Evolutionary conservation across 2,888 invertebrate genomes (phyloP).

Genomic region (Yponomeuta malinellus): DNA sequence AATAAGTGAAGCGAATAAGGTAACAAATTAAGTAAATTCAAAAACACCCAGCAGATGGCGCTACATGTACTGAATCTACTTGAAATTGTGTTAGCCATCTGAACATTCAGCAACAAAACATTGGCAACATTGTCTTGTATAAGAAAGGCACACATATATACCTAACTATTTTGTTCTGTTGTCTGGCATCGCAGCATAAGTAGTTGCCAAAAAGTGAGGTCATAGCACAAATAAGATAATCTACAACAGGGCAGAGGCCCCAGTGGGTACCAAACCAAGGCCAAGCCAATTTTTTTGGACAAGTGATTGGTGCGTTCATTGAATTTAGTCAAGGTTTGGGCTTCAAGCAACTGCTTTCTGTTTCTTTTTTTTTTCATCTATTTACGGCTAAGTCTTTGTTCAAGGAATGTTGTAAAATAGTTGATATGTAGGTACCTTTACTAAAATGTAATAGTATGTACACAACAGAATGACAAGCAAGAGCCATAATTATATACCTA

Average conservation of each 20-base stretch:
- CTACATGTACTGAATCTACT: neutral
- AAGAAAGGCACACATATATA: neutral
- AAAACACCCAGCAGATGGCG: constrained; percentile 11
- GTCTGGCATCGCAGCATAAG: neutral
- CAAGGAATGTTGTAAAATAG: neutral
- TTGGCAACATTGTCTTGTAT: neutral
- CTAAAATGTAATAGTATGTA: neutral
- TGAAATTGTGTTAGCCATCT: no score
- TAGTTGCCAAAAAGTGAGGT: constrained; percentile 12
- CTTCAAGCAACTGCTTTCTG: neutral
- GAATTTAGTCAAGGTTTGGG: no score
- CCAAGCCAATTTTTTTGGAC: constrained; percentile 16
- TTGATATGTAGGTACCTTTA: neutral
- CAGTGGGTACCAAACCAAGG: constrained; percentile 33
- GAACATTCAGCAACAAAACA: no score
- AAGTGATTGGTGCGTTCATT: no score
- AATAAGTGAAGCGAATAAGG: no score
- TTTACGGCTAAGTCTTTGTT: neutral
- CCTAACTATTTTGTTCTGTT: neutral
- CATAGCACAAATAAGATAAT: constrained; percentile 26
- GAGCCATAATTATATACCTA: no score
- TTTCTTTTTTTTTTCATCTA: neutral
- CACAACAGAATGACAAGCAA: no score
- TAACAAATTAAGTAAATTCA: no score
- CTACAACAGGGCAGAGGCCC: constrained; percentile 32